Percentiles rank a stretch among this genome's conserved stretches.
phyloP scores from a whole-genome alignment of 2,888 invertebrate species.

The Drosophila meridiana region DNA sequence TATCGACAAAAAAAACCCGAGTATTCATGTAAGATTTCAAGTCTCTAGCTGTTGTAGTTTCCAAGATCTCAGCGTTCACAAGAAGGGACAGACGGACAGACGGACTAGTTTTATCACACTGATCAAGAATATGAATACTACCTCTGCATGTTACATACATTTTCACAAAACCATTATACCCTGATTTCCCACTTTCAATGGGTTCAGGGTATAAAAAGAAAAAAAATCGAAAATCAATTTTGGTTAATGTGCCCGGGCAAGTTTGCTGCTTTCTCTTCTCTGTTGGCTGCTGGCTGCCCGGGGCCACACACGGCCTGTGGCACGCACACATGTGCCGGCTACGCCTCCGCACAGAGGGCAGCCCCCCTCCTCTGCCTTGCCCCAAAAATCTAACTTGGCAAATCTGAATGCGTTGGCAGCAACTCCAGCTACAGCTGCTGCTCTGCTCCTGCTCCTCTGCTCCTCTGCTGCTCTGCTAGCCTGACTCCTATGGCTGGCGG shows the following conservation, averaged over 20 bases:
- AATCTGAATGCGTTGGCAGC: conserved; percentile 48
- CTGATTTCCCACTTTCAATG: too few species aligned
- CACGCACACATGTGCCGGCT: conserved; percentile 51
- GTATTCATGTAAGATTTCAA: too few species aligned
- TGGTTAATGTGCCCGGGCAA: conserved; percentile 58
- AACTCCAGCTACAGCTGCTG: background rate
- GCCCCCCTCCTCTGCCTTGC: background rate
- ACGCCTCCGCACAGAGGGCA: background rate
- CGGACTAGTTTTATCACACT: too few species aligned
- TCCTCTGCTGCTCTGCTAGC: background rate
- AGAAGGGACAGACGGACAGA: too few species aligned
- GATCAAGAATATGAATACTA: too few species aligned
- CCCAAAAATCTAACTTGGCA: conserved; percentile 5
- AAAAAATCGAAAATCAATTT: conserved; percentile 67
- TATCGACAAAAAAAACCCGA: too few species aligned
- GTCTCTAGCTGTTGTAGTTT: too few species aligned
- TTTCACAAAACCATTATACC: too few species aligned
- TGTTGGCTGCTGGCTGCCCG: conserved; percentile 30
- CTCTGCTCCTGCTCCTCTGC: background rate
- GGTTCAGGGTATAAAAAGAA: conserved; percentile 24
- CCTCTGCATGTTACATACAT: too few species aligned
- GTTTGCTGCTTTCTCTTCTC: conserved; percentile 10
- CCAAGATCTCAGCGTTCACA: too few species aligned
- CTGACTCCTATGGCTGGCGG: background rate
- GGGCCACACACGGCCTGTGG: conserved; percentile 15